A percentile compares a stretch with the other conserved stretches of the same genome.
Evolutionary conservation across 2,888 invertebrate genomes (phyloP).

Genomic region (Pristionchus japonicus): DNA sequence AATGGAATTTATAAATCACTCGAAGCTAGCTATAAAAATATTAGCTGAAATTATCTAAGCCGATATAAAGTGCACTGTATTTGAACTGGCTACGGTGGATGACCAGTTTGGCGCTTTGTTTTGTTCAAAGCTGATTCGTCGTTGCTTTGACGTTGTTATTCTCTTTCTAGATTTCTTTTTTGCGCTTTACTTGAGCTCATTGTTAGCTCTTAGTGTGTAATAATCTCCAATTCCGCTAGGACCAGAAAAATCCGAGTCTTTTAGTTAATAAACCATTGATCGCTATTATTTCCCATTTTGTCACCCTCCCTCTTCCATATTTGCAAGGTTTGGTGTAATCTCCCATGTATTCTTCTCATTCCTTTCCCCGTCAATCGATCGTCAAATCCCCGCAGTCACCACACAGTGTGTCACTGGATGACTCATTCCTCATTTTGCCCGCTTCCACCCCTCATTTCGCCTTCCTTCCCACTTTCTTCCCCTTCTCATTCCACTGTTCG

Average conservation of each 20-base stretch:
- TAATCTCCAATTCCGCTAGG: too few species aligned
- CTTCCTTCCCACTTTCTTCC: constrained; percentile 1
- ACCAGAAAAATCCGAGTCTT: background rate
- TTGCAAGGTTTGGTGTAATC: background rate
- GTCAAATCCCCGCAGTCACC: constrained; percentile 25
- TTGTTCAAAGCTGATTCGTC: background rate
- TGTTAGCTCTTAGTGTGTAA: background rate
- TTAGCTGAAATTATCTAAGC: background rate
- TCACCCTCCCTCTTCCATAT: background rate
- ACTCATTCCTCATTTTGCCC: background rate
- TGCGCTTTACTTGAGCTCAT: background rate
- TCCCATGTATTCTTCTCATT: background rate
- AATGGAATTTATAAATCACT: background rate
- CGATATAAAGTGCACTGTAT: background rate
- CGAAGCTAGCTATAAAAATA: background rate
- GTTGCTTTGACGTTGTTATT: background rate
- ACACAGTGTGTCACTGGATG: constrained; percentile 26
- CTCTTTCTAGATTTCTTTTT: background rate
- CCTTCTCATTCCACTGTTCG: background rate
- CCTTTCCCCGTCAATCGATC: background rate
- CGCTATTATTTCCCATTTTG: background rate
- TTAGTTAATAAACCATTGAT: too few species aligned
- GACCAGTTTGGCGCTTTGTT: constrained; percentile 1
- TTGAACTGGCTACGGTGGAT: background rate
- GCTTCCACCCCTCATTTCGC: constrained; percentile 2